Base-by-base conservation (phyloP, 2,113 vertebrate species). In the Chascanopsetta lugubris region DNA sequence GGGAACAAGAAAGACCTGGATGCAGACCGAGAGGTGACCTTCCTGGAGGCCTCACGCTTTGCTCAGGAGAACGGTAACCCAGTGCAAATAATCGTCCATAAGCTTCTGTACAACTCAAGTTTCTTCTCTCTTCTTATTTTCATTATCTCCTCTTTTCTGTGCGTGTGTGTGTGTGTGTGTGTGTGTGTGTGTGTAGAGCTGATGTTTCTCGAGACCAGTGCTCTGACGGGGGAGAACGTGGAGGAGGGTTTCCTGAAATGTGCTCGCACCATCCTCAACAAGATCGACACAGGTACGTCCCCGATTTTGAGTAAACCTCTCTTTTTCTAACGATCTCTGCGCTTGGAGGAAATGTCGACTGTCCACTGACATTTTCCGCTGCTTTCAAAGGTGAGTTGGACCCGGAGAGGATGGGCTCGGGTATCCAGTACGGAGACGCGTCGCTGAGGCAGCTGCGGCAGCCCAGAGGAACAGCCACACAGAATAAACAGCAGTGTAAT, bases 1-100 rank as follows among this genome's bases (percentile, higher is more conserved):
- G 95, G 95, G 45, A 97, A 97, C 83, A 97, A 97, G 92, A 97
- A 96, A 75, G 95, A 97, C 80, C 85, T 97, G 90, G 95, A 96
- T 10, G 93, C 94, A 0, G 95, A 97, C 70, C 89, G 95, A 0
- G 95, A 97, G 85, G 95, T 96, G 86, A 97, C 95, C 12, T 97
- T 97, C 84, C 82, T 97, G 55, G 95, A 97, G 77, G 95, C 95
- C 0, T 97, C 95, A 0, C 95, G 95, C 59, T 96, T 96, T 45
- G 95, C 95, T 61, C 95, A 97, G 80, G 95, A 97, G 88, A 97
- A 97, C 0, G 95, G 95, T 97, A 85, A 72, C 32, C 34, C 8
- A 22, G n/a, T n/a, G n/a, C n/a, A n/a, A n/a, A n/a, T n/a, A n/a
- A n/a, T n/a, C n/a, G n/a, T n/a, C n/a, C n/a, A n/a, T n/a, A n/a